A percentile compares a stretch with the other conserved stretches of the same genome.
These are phyloP conservation scores for Rhinoptilus africanus DNA, from an alignment of 2,113 vertebrate genomes.

Conservation along the genomic window DNA sequence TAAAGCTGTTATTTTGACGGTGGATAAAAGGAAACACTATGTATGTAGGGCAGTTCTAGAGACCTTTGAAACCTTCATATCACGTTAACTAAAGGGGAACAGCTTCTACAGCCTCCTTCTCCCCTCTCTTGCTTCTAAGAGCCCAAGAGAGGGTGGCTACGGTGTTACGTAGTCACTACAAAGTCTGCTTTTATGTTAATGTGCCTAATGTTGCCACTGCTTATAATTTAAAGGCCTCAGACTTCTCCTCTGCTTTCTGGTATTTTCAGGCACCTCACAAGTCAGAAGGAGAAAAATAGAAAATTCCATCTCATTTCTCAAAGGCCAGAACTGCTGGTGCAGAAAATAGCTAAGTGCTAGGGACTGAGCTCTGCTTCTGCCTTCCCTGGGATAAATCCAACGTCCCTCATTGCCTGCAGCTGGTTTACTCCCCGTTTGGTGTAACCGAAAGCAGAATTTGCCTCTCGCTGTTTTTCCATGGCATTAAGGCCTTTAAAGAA, in stretches of 20 bases:
- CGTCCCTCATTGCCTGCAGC: background rate
- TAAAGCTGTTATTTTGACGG: background rate
- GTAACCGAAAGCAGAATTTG: background rate
- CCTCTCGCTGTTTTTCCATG: slow-evolving; percentile 30
- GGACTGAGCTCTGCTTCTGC: slow-evolving; percentile 43
- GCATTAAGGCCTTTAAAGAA: slow-evolving; percentile 63
- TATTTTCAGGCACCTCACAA: slow-evolving; percentile 37
- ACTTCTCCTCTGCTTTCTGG: slow-evolving; percentile 11
- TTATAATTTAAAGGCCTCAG: background rate
- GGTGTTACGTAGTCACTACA: background rate
- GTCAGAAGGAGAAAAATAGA: background rate
- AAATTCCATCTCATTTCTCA: slow-evolving; percentile 65
- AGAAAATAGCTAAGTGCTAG: slow-evolving; percentile 68
- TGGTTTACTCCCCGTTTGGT: slow-evolving; percentile 1
- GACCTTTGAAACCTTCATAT: background rate
- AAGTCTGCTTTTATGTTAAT: background rate
- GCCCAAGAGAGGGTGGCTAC: background rate
- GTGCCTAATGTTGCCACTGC: background rate
- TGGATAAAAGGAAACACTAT: background rate
- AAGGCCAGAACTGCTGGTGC: slow-evolving; percentile 71
- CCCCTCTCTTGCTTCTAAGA: background rate
- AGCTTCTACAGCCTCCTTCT: background rate
- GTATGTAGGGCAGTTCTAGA: background rate
- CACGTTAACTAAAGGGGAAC: background rate
- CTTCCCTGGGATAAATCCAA: background rate